Percentiles rank a stretch among this genome's conserved stretches.
These are phyloP conservation scores for Nycteola revayana DNA, from an alignment of 2,888 invertebrate species.

Conservation along the genomic window DNA sequence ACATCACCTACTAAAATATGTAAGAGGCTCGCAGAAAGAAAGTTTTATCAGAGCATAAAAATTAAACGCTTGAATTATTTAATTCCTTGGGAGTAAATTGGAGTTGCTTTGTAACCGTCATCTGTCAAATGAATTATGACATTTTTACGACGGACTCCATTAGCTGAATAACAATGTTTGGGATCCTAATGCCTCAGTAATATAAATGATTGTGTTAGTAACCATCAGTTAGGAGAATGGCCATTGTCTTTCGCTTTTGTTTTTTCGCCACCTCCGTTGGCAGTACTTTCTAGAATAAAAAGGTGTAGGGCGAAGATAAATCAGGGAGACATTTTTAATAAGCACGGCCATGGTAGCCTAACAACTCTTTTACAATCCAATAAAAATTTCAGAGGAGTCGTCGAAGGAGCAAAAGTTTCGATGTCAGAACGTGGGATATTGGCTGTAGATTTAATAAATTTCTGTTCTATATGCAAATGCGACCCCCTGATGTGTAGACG, in stretches of 20 bases:
- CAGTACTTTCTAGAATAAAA: conserved; percentile 6
- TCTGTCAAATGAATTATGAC: conserved; percentile 62
- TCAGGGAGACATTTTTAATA: conserved; percentile 20
- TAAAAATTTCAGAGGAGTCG: conserved; percentile 64
- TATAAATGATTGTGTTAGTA: conserved; percentile 31
- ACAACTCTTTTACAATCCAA: conserved; percentile 54
- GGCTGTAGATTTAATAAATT: conserved; percentile 83
- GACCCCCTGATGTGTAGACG: conserved; percentile 82
- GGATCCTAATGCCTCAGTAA: conserved; percentile 37
- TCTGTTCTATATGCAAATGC: conserved; percentile 82
- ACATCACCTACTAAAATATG: conserved; percentile 29
- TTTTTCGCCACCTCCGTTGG: conserved; percentile 9
- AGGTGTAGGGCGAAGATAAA: conserved; percentile 10
- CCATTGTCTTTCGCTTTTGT: conserved; percentile 20
- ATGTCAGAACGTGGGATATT: conserved; percentile 78
- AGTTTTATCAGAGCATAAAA: conserved; percentile 42
- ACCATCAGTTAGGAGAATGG: conserved; percentile 20
- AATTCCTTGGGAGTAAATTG: conserved; percentile 48
- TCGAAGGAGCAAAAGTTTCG: conserved; percentile 72
- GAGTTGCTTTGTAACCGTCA: conserved; percentile 51
- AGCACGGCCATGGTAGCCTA: conserved; percentile 28
- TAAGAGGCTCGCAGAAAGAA: conserved; percentile 25
- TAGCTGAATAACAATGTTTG: conserved; percentile 50
- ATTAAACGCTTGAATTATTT: conserved; percentile 51
- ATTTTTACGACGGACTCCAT: conserved; percentile 54